Evolutionary conservation across 2,113 vertebrate species (phyloP).

Genomic region (Calyptomena viridis): DNA sequence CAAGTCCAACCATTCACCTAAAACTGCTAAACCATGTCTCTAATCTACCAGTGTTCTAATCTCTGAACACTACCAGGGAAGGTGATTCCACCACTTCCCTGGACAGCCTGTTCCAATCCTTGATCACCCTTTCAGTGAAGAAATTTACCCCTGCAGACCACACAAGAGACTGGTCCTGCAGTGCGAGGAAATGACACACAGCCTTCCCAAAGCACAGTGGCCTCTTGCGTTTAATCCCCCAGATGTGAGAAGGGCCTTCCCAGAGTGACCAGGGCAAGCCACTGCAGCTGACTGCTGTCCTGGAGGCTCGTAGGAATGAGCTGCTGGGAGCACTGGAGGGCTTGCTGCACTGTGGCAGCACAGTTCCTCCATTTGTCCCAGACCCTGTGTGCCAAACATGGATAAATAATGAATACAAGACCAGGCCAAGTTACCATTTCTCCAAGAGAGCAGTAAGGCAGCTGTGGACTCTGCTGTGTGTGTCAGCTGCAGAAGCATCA

Average conservation of each 20-base stretch:
- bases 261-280: neutral
- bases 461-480: neutral
- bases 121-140: neutral
- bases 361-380: neutral
- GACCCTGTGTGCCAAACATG: rapidly evolving
- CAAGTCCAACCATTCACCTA: neutral
- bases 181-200: rapidly evolving
- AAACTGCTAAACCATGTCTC: neutral
- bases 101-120: neutral
- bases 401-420: neutral
- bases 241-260: rapidly evolving
- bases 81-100: neutral
- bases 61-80: neutral
- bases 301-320: neutral
- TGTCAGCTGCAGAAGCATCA: neutral
- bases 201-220: neutral
- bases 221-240: neutral
- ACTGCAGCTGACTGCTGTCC: neutral
- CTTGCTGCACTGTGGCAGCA: neutral
- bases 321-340: rapidly evolving
- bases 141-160: neutral
- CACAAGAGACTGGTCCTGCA: neutral
- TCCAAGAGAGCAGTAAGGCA: neutral
- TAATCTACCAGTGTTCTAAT: neutral
- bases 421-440: neutral